These are phyloP conservation scores for Plagiodera versicolora DNA, from an alignment of 2,888 invertebrate genomes.

Conservation along the genomic window DNA sequence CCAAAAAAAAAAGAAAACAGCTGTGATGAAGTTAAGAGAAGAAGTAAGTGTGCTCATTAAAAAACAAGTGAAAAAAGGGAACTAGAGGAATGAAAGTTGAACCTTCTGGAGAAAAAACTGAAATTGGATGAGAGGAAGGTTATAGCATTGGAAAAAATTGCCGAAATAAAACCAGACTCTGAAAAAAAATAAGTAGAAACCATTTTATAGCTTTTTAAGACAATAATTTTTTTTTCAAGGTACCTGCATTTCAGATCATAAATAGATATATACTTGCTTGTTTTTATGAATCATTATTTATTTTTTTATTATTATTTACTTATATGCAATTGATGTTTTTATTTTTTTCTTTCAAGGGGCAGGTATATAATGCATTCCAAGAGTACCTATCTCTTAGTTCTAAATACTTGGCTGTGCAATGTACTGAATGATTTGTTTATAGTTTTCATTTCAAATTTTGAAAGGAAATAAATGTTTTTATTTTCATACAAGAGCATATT, in stretches of 20 bases:
- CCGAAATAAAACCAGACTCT: slow-evolving; percentile 35
- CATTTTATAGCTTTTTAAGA: background rate
- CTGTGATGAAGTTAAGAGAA: slow-evolving; percentile 5
- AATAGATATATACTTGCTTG: no score
- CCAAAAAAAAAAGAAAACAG: slow-evolving; percentile 2
- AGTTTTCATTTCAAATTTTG: background rate
- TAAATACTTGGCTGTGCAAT: background rate
- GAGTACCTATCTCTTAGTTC: no score
- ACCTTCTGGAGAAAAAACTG: slow-evolving; percentile 4
- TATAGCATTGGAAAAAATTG: slow-evolving; percentile 14
- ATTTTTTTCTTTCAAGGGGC: no score
- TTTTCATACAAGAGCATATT: background rate
- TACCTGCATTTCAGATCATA: background rate
- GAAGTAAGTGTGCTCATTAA: slow-evolving; percentile 3
- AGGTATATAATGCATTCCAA: no score
- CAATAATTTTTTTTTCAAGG: background rate
- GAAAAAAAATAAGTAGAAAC: background rate
- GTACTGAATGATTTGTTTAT: no score
- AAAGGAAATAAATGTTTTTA: background rate
- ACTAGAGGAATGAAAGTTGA: background rate
- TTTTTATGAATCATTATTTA: no score
- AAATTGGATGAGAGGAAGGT: slow-evolving; percentile 10
- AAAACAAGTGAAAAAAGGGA: background rate
- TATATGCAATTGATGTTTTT: no score
- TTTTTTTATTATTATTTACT: no score